These are phyloP conservation scores for Hyles lineata DNA, from an alignment of 2,888 invertebrate genomes.

Conservation along the genomic window DNA sequence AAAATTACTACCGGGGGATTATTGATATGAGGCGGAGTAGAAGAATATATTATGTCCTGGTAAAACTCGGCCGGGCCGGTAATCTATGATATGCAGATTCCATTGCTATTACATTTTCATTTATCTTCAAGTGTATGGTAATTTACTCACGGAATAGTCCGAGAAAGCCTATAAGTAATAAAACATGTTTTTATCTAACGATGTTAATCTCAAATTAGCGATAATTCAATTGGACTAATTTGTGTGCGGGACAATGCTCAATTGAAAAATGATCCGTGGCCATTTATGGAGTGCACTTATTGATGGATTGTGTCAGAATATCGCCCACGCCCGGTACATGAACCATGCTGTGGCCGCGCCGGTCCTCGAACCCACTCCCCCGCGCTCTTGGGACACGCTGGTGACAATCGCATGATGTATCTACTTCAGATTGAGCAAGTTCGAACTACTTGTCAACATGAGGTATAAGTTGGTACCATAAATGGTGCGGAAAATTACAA, in stretches of 20 bases:
- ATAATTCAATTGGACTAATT: conserved; percentile 25
- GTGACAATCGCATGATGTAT: conserved; percentile 19
- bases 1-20: too few species aligned
- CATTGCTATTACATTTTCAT: too few species aligned
- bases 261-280: conserved; percentile 51
- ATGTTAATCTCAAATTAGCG: conserved; percentile 12
- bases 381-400: conserved; percentile 40
- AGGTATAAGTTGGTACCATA: not conserved
- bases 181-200: not conserved
- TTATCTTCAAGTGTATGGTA: too few species aligned
- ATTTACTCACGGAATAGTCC: too few species aligned
- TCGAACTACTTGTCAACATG: not conserved
- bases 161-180: too few species aligned
- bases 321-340: conserved; percentile 51
- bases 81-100: too few species aligned
- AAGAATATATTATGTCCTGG: too few species aligned
- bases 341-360: conserved; percentile 33
- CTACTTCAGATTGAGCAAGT: not conserved
- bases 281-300: conserved; percentile 57
- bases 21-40: too few species aligned
- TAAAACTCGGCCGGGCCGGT: too few species aligned
- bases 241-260: conserved; percentile 48
- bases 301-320: conserved; percentile 58
- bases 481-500: not conserved
- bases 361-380: conserved; percentile 60